A percentile compares a stretch with the other conserved stretches of the same genome.
phyloP scores from a whole-genome alignment of 2,113 vertebrate genomes.

The Actinemys pallida region DNA sequence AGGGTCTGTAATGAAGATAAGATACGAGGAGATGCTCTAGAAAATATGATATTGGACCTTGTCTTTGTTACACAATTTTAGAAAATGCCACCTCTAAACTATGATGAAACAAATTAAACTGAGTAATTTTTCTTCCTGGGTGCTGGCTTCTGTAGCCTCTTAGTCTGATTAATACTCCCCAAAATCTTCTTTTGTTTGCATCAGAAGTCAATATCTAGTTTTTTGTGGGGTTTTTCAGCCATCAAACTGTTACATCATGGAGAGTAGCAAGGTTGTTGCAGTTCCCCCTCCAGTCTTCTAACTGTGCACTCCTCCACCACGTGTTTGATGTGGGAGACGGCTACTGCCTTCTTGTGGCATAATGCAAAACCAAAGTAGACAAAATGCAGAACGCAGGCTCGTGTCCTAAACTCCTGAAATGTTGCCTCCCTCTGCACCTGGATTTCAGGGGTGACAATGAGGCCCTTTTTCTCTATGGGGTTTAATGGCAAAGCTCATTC shows the following conservation, averaged over 20 bases:
- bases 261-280: too few species aligned
- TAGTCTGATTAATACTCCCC: too few species aligned
- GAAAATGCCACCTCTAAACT: neutral
- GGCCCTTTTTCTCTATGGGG: neutral
- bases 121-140: neutral
- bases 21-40: neutral
- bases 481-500: neutral
- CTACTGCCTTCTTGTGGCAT: too few species aligned
- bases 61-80: neutral
- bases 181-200: too few species aligned
- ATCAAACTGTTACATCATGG: too few species aligned
- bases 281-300: too few species aligned
- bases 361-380: too few species aligned
- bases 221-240: too few species aligned
- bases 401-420: neutral
- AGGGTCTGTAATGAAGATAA: neutral
- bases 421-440: neutral
- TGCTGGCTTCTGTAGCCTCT: neutral
- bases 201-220: too few species aligned
- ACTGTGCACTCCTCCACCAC: too few species aligned
- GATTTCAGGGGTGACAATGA: neutral
- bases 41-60: neutral
- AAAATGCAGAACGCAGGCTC: too few species aligned
- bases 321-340: too few species aligned
- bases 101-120: neutral